These are phyloP conservation scores for Liodrosophila aerea DNA, from an alignment of 2,888 invertebrate genomes.

Conservation along the genomic window DNA sequence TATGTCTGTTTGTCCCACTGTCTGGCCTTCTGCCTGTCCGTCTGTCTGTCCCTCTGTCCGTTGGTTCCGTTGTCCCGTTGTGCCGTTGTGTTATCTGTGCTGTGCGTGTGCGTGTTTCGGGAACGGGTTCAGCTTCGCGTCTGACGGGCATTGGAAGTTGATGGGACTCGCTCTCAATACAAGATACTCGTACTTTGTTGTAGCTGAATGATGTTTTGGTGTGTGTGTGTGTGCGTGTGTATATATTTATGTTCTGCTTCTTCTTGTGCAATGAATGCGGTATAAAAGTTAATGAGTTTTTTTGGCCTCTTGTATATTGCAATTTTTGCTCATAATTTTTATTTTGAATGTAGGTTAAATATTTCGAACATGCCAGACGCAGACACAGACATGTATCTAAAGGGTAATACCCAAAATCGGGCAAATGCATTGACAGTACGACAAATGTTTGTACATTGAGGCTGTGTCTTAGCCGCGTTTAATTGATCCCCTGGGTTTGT, in stretches of 20 bases:
- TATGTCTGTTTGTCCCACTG: not conserved
- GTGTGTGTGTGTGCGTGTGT: conserved; percentile 8
- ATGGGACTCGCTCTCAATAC: conserved; percentile 44
- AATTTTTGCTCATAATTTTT: conserved; percentile 45
- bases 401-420: conserved; percentile 60
- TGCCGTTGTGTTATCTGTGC: conserved; percentile 22
- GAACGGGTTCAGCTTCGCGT: conserved; percentile 36
- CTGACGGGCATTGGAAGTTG: conserved; percentile 70
- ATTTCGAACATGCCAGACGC: conserved; percentile 41
- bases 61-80: conserved; percentile 16
- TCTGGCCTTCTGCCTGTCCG: not conserved
- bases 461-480: conserved; percentile 29
- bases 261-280: conserved; percentile 34
- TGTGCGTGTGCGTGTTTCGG: conserved; percentile 14
- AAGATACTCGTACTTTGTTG: conserved; percentile 48
- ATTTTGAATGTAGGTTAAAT: conserved; percentile 65
- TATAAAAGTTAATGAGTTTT: conserved; percentile 68
- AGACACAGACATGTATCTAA: conserved; percentile 5
- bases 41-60: not conserved
- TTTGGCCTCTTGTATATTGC: conserved; percentile 38
- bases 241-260: conserved; percentile 23
- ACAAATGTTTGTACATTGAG: conserved; percentile 11
- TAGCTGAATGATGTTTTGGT: conserved; percentile 35
- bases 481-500: conserved; percentile 70
- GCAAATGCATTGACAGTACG: conserved; percentile 55